These are phyloP conservation scores for Scylla paramamosain DNA, from an alignment of 1,140 invertebrate genomes.

Conservation along the genomic window DNA sequence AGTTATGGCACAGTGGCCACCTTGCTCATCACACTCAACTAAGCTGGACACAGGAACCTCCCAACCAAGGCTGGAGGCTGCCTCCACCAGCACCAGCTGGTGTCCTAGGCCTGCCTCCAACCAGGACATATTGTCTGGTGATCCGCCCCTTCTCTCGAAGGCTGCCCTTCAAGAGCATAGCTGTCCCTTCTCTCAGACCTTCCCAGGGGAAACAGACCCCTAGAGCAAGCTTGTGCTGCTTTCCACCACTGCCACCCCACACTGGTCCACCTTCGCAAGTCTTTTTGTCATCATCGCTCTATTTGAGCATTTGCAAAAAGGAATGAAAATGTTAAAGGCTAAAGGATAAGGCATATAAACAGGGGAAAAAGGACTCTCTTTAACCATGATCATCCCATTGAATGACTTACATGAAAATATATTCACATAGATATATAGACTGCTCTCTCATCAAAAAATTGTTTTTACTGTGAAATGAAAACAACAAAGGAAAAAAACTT, in stretches of 20 bases:
- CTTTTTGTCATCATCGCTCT: background rate
- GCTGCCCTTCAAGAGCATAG: conserved; percentile 54
- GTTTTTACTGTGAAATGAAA: no score
- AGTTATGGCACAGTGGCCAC: conserved; percentile 56
- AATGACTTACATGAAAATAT: no score
- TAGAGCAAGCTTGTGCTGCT: conserved; percentile 59
- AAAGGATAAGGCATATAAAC: no score
- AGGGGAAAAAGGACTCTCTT: no score
- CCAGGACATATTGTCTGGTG: conserved; percentile 56
- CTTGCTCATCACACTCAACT: conserved; percentile 66
- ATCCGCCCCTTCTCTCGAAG: conserved; percentile 59
- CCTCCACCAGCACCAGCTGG: conserved; percentile 33
- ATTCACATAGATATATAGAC: no score
- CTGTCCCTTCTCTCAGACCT: conserved; percentile 69
- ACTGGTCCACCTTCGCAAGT: conserved; percentile 27
- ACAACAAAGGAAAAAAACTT: no score
- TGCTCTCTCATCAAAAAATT: no score
- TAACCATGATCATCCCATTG: no score
- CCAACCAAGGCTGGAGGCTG: conserved; percentile 44
- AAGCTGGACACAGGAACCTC: conserved; percentile 59
- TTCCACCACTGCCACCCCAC: background rate
- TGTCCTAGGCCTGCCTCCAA: conserved; percentile 36
- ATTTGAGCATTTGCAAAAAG: no score
- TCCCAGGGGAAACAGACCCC: conserved; percentile 63
- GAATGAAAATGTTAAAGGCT: no score